Evolutionary conservation across 2,888 invertebrate genomes (phyloP), one percentile per base, ranked within the genome.

Genomic region (Mimas tiliae): DNA sequence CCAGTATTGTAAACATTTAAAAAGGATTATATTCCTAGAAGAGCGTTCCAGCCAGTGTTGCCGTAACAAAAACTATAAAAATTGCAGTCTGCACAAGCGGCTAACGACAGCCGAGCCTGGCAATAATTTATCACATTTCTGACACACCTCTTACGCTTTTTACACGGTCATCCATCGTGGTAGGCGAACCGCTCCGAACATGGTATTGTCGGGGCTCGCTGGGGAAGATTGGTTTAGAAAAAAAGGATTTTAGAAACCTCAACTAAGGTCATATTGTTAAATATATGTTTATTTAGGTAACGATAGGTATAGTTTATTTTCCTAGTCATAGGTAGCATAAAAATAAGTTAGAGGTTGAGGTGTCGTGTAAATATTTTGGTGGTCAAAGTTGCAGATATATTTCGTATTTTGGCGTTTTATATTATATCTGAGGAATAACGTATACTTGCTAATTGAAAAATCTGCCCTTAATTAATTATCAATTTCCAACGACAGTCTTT

Each of bases 141-240:
- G 65, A 48, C 58, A 65, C 65, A 65, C 65, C 65, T 65, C 55
- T 58, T 65, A 47, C 65, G 58, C 34, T 68, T 65, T 68, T 65
- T 69, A 69, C 65, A 63, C 34, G 63, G 45, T 63, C 65, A 69
- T 69, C 67, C 63, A 63, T 69, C 65, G 64, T 33, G 51, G 21
- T 16, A 52, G 64, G 58, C 47, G 14, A 51, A 8, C 11, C 34
- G 65, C 42, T 58, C 21, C 1, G 48, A 16, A 62, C 62, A 48
- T 48, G 9, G 12, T 12, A 34, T 34, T 19, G 38, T 58, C 45
- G 45, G 45, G 45, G 14, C 42, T 42, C 4, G 55, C 50, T 50
- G 50, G 58, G 11, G 11, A 58, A 58, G 19, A 58, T 42, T 9
- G 42, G 6, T 12, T 12, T 1, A 6, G n/a, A 55, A 55, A n/a